phyloP scores from a whole-genome alignment of 2,888 invertebrate species.

The Hydraecia micacea region DNA sequence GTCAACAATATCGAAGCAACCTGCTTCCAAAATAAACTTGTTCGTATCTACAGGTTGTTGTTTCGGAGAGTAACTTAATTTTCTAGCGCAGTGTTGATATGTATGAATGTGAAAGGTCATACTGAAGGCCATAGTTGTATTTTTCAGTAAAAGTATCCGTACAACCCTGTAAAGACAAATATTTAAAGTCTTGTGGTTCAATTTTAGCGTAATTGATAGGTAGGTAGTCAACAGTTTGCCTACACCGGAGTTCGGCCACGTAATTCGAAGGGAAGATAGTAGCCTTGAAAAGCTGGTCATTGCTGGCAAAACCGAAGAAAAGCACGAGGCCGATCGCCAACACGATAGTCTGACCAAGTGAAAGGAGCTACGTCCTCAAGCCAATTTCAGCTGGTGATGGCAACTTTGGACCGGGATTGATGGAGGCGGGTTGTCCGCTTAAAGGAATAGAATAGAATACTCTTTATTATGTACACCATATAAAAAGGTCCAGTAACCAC shows the following conservation, averaged over 20 bases:
- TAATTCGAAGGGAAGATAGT: neutral
- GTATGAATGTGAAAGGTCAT: neutral
- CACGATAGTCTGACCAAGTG: too few relatives aligned
- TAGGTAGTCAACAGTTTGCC: neutral
- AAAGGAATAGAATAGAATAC: too few relatives aligned
- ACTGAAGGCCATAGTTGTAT: neutral
- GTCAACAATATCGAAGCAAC: conserved; percentile 4
- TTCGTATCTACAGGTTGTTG: neutral
- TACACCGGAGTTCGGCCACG: neutral
- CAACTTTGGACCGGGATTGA: too few relatives aligned
- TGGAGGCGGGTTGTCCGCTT: too few relatives aligned
- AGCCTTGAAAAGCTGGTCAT: neutral
- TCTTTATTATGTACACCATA: too few relatives aligned
- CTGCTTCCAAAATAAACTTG: conserved; percentile 25
- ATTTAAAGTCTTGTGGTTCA: neutral
- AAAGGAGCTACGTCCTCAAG: too few relatives aligned
- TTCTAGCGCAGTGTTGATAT: conserved; percentile 1
- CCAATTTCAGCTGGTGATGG: too few relatives aligned
- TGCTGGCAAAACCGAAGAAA: too few relatives aligned
- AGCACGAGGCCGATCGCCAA: too few relatives aligned
- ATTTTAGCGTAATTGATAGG: too few relatives aligned
- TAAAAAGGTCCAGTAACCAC: too few relatives aligned
- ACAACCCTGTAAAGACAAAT: neutral
- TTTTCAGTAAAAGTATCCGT: neutral
- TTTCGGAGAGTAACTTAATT: conserved; percentile 13